A percentile compares a stretch with the other conserved stretches of the same genome.
phyloP scores from a whole-genome alignment of 2,888 invertebrate species.

The Chrysolina americana region DNA sequence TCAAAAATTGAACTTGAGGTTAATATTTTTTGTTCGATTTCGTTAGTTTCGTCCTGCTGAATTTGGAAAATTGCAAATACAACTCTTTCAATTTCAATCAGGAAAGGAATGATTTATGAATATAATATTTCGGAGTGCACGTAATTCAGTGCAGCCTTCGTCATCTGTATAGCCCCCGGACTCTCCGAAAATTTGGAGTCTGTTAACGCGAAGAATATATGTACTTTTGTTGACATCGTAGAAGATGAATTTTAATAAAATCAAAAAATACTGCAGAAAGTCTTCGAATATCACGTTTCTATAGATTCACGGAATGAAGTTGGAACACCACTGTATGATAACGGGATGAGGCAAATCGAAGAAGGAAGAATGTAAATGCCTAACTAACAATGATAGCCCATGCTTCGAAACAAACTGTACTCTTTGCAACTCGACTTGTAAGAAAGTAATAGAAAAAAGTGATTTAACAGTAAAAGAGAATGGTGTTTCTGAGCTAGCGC shows the following conservation, averaged over 20 bases:
- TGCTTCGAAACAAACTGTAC: conserved; percentile 53
- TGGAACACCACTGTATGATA: conserved; percentile 33
- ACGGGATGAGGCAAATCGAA: conserved; percentile 54
- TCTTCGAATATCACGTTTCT: background rate
- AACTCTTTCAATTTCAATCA: too few relatives aligned
- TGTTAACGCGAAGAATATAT: background rate
- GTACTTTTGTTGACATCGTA: background rate
- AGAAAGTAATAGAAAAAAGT: conserved; percentile 56
- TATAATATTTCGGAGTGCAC: too few relatives aligned
- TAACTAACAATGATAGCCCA: conserved; percentile 51
- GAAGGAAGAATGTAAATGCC: conserved; percentile 48
- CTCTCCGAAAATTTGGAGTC: too few relatives aligned
- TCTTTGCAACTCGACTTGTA: conserved; percentile 45
- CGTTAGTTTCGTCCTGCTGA: too few relatives aligned
- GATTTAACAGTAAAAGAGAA: conserved; percentile 58
- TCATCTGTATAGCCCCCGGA: too few relatives aligned
- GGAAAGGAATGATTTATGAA: too few relatives aligned
- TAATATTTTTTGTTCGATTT: too few relatives aligned
- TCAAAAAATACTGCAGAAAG: background rate
- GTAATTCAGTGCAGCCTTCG: background rate
- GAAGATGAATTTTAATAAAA: background rate
- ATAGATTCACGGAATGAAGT: background rate
- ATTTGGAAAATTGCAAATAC: too few relatives aligned
- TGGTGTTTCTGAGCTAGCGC: conserved; percentile 47
- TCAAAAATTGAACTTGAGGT: too few relatives aligned